phyloP scores from a whole-genome alignment of 2,888 invertebrate genomes.

The Agonum fuliginosum region DNA sequence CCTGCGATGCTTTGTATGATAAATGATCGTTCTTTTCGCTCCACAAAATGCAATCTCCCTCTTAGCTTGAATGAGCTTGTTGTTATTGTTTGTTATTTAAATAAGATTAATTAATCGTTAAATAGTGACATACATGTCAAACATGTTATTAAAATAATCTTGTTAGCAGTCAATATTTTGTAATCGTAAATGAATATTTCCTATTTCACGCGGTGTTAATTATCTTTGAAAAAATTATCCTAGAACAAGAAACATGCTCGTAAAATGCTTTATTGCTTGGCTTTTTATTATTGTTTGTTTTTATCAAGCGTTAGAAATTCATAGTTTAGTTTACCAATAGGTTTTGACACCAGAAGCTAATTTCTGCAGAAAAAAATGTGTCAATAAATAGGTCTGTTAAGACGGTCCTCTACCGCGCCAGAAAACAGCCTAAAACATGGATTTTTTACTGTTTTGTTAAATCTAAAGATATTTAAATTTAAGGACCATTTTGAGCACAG shows the following conservation, averaged over 20 bases:
- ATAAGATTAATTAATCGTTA: conserved; percentile 25
- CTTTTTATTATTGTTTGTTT: not conserved
- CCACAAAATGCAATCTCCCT: no score
- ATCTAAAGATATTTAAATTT: no score
- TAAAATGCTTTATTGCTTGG: conserved; percentile 16
- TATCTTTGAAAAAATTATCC: conserved; percentile 18
- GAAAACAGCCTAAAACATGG: no score
- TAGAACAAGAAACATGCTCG: conserved; percentile 16
- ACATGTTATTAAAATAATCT: conserved; percentile 42
- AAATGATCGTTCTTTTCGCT: not conserved
- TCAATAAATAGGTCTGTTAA: no score
- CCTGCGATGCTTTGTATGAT: not conserved
- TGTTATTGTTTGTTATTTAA: conserved; percentile 14
- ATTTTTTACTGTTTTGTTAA: no score
- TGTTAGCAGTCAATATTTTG: conserved; percentile 37
- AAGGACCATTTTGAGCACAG: no score
- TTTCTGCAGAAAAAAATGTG: no score
- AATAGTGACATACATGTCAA: conserved; percentile 39
- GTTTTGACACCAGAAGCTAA: no score
- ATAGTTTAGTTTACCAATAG: no score
- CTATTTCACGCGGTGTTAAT: conserved; percentile 40
- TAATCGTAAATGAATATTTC: conserved; percentile 34
- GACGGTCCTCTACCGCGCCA: no score
- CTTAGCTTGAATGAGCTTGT: no score
- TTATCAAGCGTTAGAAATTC: not conserved